Percentiles rank a stretch among this genome's conserved stretches.
Conservation (phyloP, 2,113 vertebrate genomes). For the Hiodon alosoides region DNA sequence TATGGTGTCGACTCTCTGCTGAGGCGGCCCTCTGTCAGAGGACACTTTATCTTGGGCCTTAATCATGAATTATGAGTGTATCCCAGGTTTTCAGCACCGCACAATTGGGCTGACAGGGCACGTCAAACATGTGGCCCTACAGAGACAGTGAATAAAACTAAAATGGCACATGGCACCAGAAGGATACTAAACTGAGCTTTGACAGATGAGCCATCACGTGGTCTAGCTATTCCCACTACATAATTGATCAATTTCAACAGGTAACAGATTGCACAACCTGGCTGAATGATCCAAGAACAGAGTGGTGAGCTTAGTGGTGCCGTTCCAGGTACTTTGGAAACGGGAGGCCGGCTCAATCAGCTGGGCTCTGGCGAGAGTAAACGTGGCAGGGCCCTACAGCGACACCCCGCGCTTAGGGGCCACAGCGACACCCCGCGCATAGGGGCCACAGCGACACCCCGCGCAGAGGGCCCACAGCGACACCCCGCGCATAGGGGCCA, state of each 20-base stretch:
- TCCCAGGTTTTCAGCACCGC: neutral
- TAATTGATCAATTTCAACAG: neutral
- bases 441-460: no score
- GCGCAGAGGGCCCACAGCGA: no score
- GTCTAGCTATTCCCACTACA: neutral
- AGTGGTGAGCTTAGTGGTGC: no score
- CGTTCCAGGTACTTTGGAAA: no score
- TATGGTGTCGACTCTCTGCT: neutral
- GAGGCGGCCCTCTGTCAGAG: neutral
- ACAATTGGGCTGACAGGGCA: neutral
- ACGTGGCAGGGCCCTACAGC: no score
- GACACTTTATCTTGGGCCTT: neutral
- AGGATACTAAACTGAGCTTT: neutral
- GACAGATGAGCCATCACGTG: neutral
- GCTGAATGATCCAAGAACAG: no score
- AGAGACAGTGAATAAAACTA: neutral
- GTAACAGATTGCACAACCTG: no score
- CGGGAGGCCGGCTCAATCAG: no score
- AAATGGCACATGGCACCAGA: neutral
- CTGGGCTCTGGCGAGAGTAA: no score
- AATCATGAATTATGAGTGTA: slow-evolving; percentile 12
- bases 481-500: no score
- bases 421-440: no score
- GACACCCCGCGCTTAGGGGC: no score
- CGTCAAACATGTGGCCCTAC: neutral